phyloP scores from a whole-genome alignment of 2,888 invertebrate species.

The Malachius bipustulatus region DNA sequence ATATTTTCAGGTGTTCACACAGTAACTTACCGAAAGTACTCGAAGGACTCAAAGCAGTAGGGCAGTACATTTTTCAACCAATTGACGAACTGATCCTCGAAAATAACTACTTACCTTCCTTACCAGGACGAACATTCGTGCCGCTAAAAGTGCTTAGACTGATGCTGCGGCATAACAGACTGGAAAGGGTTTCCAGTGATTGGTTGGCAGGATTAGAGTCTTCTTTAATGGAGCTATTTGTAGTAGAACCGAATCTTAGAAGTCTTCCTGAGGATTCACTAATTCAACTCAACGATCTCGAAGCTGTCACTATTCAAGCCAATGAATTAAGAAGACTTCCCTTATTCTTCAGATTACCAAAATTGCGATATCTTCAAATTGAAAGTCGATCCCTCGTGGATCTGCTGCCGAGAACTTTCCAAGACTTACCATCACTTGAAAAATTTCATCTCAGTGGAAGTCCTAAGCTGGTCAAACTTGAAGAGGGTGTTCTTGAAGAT shows the following conservation, averaged over 20 bases:
- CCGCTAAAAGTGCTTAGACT: conserved; percentile 62
- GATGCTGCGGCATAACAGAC: conserved; percentile 72
- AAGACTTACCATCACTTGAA: conserved; percentile 58
- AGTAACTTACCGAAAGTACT: conserved; percentile 69
- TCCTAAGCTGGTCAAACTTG: conserved; percentile 51
- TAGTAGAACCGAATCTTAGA: conserved; percentile 72
- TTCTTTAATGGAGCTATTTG: conserved; percentile 66
- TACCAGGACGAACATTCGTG: conserved; percentile 73
- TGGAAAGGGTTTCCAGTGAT: conserved; percentile 68
- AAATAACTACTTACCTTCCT: conserved; percentile 72
- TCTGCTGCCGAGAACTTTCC: conserved; percentile 56
- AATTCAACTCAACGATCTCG: conserved; percentile 57
- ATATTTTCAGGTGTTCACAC: conserved; percentile 71
- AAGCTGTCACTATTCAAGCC: conserved; percentile 75
- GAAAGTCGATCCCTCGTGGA: conserved; percentile 56
- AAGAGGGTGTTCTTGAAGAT: conserved; percentile 57
- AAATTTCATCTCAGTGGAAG: conserved; percentile 64
- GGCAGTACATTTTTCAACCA: conserved; percentile 52
- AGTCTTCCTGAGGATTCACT: conserved; percentile 70
- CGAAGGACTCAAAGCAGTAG: conserved; percentile 59
- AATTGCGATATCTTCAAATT: conserved; percentile 61
- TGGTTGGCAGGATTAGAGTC: conserved; percentile 72
- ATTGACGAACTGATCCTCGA: conserved; percentile 81
- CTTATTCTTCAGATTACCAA: conserved; percentile 55
- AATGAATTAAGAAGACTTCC: conserved; percentile 65